These are phyloP conservation scores for Leuctra nigra DNA, from an alignment of 2,888 invertebrate genomes.

Conservation along the genomic window DNA sequence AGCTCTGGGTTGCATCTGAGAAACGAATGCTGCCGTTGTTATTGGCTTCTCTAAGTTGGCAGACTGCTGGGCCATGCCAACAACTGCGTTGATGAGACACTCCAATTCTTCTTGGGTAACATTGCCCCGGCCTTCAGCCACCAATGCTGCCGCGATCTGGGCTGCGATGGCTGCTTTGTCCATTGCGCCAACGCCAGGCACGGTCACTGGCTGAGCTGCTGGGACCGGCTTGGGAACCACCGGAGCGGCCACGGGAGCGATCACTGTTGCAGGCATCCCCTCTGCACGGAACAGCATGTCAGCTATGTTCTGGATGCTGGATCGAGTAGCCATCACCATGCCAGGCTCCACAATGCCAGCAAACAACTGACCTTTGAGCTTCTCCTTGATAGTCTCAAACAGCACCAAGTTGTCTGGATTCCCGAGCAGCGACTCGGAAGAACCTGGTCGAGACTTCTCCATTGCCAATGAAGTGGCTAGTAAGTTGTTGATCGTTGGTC, in stretches of 20 bases:
- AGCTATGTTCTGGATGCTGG: conserved; percentile 69
- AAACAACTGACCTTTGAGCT: conserved; percentile 69
- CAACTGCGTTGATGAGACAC: conserved; percentile 71
- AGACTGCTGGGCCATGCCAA: conserved; percentile 59
- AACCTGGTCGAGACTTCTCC: conserved; percentile 66
- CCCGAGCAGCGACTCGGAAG: conserved; percentile 64
- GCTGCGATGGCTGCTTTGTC: conserved; percentile 74
- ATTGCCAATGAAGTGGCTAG: conserved; percentile 70
- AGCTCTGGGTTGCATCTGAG: conserved; percentile 5
- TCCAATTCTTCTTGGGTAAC: conserved; percentile 73
- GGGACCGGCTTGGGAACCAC: not conserved
- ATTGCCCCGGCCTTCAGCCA: conserved; percentile 73
- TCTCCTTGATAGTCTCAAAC: conserved; percentile 80
- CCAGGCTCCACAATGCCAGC: conserved; percentile 57
- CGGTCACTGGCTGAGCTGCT: conserved; percentile 42
- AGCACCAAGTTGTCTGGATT: conserved; percentile 63
- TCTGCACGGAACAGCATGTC: conserved; percentile 61
- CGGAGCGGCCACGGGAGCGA: not conserved
- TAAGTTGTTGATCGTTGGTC: conserved; percentile 66
- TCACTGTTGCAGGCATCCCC: conserved; percentile 19
- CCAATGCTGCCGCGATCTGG: conserved; percentile 71
- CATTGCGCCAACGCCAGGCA: conserved; percentile 65
- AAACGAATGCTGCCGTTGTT: conserved; percentile 45
- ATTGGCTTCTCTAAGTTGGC: conserved; percentile 46
- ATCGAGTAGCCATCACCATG: conserved; percentile 64